phyloP scores from a whole-genome alignment of 2,113 vertebrate genomes.

The Eulemur rufifrons region DNA sequence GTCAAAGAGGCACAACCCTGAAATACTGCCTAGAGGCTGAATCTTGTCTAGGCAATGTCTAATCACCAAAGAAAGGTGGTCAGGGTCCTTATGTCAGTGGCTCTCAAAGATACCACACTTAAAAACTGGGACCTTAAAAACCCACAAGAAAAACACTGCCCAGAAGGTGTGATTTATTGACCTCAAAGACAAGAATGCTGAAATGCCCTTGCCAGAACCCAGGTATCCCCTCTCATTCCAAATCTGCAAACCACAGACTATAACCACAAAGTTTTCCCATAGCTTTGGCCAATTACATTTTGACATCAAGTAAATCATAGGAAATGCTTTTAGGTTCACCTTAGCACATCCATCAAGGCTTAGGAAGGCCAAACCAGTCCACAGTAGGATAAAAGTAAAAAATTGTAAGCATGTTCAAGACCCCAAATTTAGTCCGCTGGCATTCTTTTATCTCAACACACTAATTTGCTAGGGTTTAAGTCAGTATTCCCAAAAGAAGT shows the following conservation, averaged over 20 bases:
- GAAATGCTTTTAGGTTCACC: constrained; percentile 7
- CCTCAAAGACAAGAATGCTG: not conserved
- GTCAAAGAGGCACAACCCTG: not conserved
- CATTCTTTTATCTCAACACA: not conserved
- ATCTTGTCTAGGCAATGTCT: not conserved
- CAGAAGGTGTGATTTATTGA: not conserved
- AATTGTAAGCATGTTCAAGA: not conserved
- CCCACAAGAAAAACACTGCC: not conserved
- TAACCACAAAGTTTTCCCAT: not conserved
- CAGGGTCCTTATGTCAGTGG: not conserved
- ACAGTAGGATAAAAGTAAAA: not conserved
- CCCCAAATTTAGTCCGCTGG: not conserved
- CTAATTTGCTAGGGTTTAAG: not conserved
- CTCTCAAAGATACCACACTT: not conserved
- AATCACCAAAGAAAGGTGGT: not conserved
- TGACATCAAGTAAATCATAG: constrained; percentile 1
- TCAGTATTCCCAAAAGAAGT: not conserved
- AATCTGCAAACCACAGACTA: constrained; percentile 31
- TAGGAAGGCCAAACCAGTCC: not conserved
- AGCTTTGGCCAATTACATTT: not conserved
- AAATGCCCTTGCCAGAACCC: constrained; percentile 12
- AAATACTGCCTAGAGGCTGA: not conserved
- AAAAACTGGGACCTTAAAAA: not conserved
- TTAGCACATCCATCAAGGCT: not conserved
- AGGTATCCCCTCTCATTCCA: not conserved